Base-by-base conservation (phyloP, 2,113 vertebrate genomes). In the Cariama cristata region DNA sequence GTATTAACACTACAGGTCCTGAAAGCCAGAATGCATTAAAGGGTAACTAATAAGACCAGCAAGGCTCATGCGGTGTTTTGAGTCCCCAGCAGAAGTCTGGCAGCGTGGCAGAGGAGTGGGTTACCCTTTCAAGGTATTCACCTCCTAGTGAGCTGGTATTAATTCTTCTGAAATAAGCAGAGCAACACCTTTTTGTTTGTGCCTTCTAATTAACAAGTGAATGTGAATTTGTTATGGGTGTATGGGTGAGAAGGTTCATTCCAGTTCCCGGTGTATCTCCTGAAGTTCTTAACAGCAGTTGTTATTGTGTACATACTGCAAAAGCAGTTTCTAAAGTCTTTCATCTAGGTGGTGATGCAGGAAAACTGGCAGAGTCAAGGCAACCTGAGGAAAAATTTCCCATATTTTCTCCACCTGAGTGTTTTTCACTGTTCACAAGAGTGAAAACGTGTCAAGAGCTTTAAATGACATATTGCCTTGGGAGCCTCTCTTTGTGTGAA, bases 51-150 rank as follows among this genome's bases (percentile, higher is more conserved):
- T 38, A 58, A 38, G 45, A 45, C 14, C 45, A 19, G 44, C 12
- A 30, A 28, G 60, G 35, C 28, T 64, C 28, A 35, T 10, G 1
- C 5, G 19, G 27, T 23, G 14, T 8, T 22, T 12, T 4, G 12
- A 60, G 38, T 33, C 12, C 18, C 17, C 79, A 69, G 55, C 19
- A 84, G 22, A 73, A n/a, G 6, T 23, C 55, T 74, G 74, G 60
- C n/a, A 44, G 16, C 4, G 12, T 27, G 55, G 49, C 83, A 52
- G 59, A 73, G 71, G 26, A 33, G 27, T 4, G 3, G 19, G 16
- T 62, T 28, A n/a, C 20, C 11, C 13, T 45, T 45, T 22, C 32
- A 32, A 33, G 12, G 22, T 35, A 27, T 40, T 86, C 0, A 0
- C 33, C 47, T 88, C 24, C 38, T 24, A 2, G 8, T 18, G 28